Percentiles rank a stretch among this genome's conserved stretches.
These are phyloP conservation scores for Tridacna gigas DNA, from an alignment of 2,888 invertebrate species.

Conservation along the genomic window DNA sequence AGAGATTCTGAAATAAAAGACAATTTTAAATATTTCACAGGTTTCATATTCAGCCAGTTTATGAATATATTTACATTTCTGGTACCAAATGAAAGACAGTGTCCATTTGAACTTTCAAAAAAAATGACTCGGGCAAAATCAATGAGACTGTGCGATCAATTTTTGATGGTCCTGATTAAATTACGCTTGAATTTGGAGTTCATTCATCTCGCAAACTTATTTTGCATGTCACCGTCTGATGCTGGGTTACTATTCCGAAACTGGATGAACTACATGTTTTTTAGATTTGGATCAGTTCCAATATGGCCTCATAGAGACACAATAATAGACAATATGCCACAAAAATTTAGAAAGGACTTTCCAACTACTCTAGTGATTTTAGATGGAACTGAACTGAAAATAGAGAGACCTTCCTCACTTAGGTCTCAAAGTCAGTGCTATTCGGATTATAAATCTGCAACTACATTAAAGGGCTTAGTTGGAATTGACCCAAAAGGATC, in stretches of 20 bases:
- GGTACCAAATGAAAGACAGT: too few relatives aligned
- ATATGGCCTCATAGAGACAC: conserved; percentile 51
- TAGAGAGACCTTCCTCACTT: conserved; percentile 46
- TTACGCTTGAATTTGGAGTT: conserved; percentile 43
- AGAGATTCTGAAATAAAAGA: too few relatives aligned
- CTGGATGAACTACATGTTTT: conserved; percentile 60
- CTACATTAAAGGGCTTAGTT: conserved; percentile 55
- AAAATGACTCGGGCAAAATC: not conserved
- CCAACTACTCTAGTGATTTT: conserved; percentile 52
- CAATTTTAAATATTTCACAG: too few relatives aligned
- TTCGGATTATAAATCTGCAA: too few relatives aligned
- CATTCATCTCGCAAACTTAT: too few relatives aligned
- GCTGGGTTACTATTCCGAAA: too few relatives aligned
- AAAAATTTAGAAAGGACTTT: too few relatives aligned
- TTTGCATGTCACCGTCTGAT: too few relatives aligned
- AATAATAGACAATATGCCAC: conserved; percentile 50
- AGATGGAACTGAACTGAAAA: conserved; percentile 58
- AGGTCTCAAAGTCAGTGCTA: too few relatives aligned
- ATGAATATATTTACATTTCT: too few relatives aligned
- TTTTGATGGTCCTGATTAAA: conserved; percentile 47
- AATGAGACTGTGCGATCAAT: conserved; percentile 25
- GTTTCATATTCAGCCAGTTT: too few relatives aligned
- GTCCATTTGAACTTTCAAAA: not conserved
- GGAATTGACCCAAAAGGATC: conserved; percentile 60
- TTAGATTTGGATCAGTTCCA: conserved; percentile 49